Base-by-base conservation (phyloP, 1,140 invertebrate genomes). In the Leptinotarsa lineolata region DNA sequence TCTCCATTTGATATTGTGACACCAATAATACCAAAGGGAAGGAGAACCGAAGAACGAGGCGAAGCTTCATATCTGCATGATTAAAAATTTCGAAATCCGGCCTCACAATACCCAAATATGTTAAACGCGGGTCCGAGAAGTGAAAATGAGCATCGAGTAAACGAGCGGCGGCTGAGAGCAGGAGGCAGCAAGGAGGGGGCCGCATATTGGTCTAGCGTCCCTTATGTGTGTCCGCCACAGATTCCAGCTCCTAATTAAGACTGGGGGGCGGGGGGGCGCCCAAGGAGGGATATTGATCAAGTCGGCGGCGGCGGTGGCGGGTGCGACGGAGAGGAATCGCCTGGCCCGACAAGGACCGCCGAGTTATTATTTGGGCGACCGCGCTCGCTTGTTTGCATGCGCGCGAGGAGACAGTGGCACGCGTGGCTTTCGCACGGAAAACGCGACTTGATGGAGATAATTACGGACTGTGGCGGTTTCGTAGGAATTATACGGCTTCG, bases 211-310 rank as follows among this genome's bases (percentile, higher is more conserved):
- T 82, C 81, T 83, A 80, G 74, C 83, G 84, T 85, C 87, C 87
- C 86, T 88, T 88, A 88, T 87, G 86, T 87, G 87, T 89, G 88
- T 89, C 88, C 88, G 87, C 88, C 87, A 86, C 88, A 89, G 88
- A 89, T 88, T 88, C 88, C 86, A 86, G 88, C 87, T 88, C 87
- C 88, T 88, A 89, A 89, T 89, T 89, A 89, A 88, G 88, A 88
- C 86, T 74, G 81, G 78, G 81, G 75, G 44, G 44, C 73, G 54
- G 70, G 79, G 74, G 73, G 78, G 79, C 69, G 44, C 21, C 20
- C 45, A 20, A 18, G 22, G 71, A 59, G 64, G 76, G 77, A 79
- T 84, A 84, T 84, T 84, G 83, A 84, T 84, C 82, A 84, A 82
- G 83, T 78, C 77, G 81, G 74, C 59, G 69, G 20, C 39, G 45